These are phyloP conservation scores for Lemur catta DNA, from an alignment of 2,797 vertebrate species.

Conservation along the genomic window DNA sequence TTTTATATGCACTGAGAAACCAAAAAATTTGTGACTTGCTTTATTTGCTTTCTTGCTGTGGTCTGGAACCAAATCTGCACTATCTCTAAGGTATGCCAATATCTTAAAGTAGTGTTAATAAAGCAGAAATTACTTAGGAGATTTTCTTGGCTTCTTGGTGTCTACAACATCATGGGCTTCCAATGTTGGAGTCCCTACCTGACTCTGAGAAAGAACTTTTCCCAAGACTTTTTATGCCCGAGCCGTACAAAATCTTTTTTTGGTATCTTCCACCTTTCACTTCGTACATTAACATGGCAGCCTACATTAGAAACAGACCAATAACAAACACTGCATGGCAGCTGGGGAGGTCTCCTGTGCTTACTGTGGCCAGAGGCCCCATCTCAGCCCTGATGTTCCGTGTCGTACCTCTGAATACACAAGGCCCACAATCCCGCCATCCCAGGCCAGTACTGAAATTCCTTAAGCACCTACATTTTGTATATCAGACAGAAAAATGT, in stretches of 20 bases:
- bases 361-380: neutral
- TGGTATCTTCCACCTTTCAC: neutral
- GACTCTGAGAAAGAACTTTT: slow-evolving; percentile 20
- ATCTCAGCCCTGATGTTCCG: neutral
- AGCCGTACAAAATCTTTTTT: neutral
- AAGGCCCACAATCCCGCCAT: neutral
- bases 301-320: neutral
- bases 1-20: neutral
- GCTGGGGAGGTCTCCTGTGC: neutral
- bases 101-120: neutral
- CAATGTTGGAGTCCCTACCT: neutral
- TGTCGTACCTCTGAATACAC: neutral
- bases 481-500: neutral
- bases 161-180: neutral
- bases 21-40: neutral
- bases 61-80: neutral
- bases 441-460: neutral
- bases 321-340: neutral
- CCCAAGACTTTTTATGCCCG: neutral
- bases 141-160: neutral
- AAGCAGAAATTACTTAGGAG: neutral
- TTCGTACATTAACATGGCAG: neutral
- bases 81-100: neutral
- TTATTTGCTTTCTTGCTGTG: neutral
- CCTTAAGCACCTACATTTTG: neutral